phyloP scores from a whole-genome alignment of 2,113 vertebrate genomes.

The Hippocampus mohnikei region DNA sequence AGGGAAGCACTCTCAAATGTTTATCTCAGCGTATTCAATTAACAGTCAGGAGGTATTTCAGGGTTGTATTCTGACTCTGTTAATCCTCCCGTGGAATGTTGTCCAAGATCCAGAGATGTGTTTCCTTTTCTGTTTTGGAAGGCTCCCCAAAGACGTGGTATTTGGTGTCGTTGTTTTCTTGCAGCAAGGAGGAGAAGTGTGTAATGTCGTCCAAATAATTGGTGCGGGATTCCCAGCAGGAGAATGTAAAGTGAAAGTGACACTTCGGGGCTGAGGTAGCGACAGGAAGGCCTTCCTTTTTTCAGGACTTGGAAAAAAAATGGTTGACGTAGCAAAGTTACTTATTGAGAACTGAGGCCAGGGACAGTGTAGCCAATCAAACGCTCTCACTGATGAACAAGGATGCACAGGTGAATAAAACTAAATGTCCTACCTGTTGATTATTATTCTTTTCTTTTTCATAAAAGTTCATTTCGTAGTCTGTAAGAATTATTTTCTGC shows the following conservation, averaged over 20 bases:
- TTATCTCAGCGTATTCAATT: conserved; percentile 54
- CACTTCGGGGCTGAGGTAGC: conserved; percentile 49
- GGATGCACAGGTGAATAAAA: no score
- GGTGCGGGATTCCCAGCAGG: conserved; percentile 64
- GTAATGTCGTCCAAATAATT: conserved; percentile 62
- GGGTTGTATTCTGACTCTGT: conserved; percentile 13
- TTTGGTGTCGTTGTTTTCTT: conserved; percentile 62
- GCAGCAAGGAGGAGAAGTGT: conserved; percentile 24
- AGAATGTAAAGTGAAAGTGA: conserved; percentile 71
- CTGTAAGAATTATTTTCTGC: no score
- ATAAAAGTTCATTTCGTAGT: no score
- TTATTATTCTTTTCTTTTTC: no score
- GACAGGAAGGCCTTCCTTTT: conserved; percentile 53
- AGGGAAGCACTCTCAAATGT: conserved; percentile 33
- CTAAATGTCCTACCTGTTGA: no score
- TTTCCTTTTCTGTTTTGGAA: conserved; percentile 18
- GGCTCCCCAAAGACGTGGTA: conserved; percentile 47
- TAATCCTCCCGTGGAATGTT: conserved; percentile 33
- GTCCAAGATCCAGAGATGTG: conserved; percentile 36
- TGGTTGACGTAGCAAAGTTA: conserved; percentile 41
- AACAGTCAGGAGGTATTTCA: conserved; percentile 22
- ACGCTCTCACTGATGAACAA: no score
- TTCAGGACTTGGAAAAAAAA: no score
- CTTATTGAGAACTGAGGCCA: conserved; percentile 9
- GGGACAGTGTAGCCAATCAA: no score